Percentiles rank a stretch among this genome's conserved stretches.
phyloP scores from a whole-genome alignment of 2,888 invertebrate species.

The Penaeus monodon region DNA sequence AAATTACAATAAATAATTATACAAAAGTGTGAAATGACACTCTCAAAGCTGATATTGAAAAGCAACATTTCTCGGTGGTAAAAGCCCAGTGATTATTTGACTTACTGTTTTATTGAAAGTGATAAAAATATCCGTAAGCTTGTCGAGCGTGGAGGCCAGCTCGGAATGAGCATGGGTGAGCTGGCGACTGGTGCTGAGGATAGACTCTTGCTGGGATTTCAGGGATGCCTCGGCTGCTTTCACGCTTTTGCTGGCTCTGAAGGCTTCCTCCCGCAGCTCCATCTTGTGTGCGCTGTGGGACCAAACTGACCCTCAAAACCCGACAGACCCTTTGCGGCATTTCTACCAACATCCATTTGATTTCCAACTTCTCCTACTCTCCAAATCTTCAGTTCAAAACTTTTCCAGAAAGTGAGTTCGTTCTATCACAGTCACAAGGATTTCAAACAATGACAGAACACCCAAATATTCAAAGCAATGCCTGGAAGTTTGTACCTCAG shows the following conservation, averaged over 20 bases:
- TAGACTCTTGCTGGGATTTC: constrained; percentile 13
- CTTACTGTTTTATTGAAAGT: not conserved
- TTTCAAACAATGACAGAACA: not conserved
- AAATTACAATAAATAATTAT: too few species aligned
- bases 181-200: constrained; percentile 20
- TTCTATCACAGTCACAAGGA: too few species aligned
- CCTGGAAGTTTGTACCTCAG: constrained; percentile 19
- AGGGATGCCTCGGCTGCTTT: not conserved
- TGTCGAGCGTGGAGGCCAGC: constrained; percentile 12
- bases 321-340: too few species aligned
- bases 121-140: constrained; percentile 15
- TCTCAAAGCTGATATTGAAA: too few species aligned
- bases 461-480: not conserved
- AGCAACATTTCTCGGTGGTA: too few species aligned
- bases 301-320: not conserved
- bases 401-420: too few species aligned
- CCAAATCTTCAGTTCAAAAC: too few species aligned
- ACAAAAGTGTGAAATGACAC: too few species aligned
- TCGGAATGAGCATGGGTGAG: constrained; percentile 14
- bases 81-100: too few species aligned
- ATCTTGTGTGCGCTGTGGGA: constrained; percentile 40
- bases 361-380: too few species aligned
- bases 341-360: too few species aligned
- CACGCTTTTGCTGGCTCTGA: constrained; percentile 1
- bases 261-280: constrained; percentile 29